Base-by-base conservation (phyloP, 1,140 invertebrate species). In the Agraylea sexmaculata region DNA sequence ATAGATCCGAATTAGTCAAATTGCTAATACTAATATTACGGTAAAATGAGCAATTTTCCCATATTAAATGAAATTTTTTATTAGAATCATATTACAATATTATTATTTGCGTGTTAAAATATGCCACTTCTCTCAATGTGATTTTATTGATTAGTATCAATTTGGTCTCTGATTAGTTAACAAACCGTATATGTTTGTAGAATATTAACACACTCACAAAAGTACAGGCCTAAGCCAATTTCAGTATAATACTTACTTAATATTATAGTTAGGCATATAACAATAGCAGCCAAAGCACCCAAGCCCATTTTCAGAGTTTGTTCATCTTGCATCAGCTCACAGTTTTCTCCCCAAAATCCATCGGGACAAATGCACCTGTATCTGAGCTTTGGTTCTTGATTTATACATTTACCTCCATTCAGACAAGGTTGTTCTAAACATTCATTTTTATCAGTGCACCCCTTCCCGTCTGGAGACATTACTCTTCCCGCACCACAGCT, bases 301-400 rank as follows among this genome's bases (percentile, higher is more conserved):
- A 73, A 68, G 54, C 71, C 74, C 2, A 77, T 56, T 49, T 71
- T 67, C 40, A 77, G 58, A 11, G 71, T 70, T 52, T 74, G 73
- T 31, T 72, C 72, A 53, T 77, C 70, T 49, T 72, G 66, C 21
- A 71, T 61, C 25, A 74, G 58, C 51, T 77, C 73, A 57, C 79
- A 82, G 46, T 76, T 66, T 38, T 67, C 63, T n/a, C 78, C 78
- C 53, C 64, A 71, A 57, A 71, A 82, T 10, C 74, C 75, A 42
- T 65, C 59, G 2, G 71, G 68, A 53, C 78, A 78, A 15, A 60
- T 64, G 55, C 62, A 74, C 23, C 60, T 69, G 47, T 71, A 72
- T 11, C 67, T 58, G 17, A 68, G 51, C 17, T 61, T 58, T 12
- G 68, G 69, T 46, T 73, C 69, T 44, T 70, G 61, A 54, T 73